Evolutionary conservation across 2,888 invertebrate species (phyloP).

Genomic region (Brenthis ino): DNA sequence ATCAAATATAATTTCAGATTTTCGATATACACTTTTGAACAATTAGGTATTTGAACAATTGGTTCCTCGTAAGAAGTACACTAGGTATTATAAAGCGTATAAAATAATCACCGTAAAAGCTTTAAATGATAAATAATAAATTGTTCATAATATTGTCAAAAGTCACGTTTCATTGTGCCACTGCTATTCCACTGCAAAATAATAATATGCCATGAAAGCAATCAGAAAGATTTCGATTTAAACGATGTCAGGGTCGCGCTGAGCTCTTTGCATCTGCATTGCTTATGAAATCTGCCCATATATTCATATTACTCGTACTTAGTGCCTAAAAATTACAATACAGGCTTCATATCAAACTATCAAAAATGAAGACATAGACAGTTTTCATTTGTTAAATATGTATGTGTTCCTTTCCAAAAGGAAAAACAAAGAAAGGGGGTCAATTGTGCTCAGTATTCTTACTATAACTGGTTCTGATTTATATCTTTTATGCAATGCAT

Average conservation of each 20-base stretch:
- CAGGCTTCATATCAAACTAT: not conserved
- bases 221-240: constrained; percentile 7
- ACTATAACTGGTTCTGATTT: constrained; percentile 3
- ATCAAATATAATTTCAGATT: too few species aligned
- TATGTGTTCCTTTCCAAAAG: too few species aligned
- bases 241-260: constrained; percentile 22
- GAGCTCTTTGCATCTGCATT: constrained; percentile 19
- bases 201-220: constrained; percentile 9
- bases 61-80: too few species aligned
- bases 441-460: not conserved
- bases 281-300: constrained; percentile 17
- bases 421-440: too few species aligned
- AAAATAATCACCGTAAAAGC: not conserved
- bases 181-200: not conserved
- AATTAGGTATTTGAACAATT: too few species aligned
- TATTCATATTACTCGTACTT: not conserved
- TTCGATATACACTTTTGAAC: too few species aligned
- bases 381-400: too few species aligned
- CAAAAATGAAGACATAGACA: not conserved
- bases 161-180: not conserved
- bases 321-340: not conserved
- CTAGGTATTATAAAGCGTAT: too few species aligned
- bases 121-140: not conserved
- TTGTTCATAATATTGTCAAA: not conserved
- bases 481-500: constrained; percentile 2